These are phyloP conservation scores for Nannospalax galili DNA, from an alignment of 2,113 vertebrate species.

Conservation along the genomic window DNA sequence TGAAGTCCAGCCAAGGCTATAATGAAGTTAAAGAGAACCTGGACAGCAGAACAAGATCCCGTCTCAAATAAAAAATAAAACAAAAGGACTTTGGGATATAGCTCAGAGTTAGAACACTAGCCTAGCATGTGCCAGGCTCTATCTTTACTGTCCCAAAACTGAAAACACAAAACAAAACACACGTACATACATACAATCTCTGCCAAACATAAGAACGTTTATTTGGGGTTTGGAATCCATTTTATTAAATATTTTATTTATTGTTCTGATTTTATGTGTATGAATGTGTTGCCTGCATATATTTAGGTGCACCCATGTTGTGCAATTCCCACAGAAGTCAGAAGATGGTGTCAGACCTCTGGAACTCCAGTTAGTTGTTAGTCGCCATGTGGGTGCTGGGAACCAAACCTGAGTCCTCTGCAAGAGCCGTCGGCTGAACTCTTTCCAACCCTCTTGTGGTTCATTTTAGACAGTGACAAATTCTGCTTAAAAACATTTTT, in stretches of 20 bases:
- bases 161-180: background rate
- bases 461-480: background rate
- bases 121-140: background rate
- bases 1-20: too few relatives aligned
- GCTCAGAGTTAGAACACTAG: background rate
- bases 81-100: background rate
- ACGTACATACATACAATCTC: background rate
- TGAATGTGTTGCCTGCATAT: too few relatives aligned
- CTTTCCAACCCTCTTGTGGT: background rate
- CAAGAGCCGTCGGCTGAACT: too few relatives aligned
- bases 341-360: too few relatives aligned
- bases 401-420: too few relatives aligned
- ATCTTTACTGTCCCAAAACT: background rate
- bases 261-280: too few relatives aligned
- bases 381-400: too few relatives aligned
- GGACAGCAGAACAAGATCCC: background rate
- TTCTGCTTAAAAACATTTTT: conserved; percentile 14
- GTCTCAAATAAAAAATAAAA: background rate
- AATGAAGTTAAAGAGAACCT: background rate
- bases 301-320: too few relatives aligned
- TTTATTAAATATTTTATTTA: too few relatives aligned
- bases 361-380: too few relatives aligned
- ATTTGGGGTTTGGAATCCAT: background rate
- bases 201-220: background rate
- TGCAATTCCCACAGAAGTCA: too few relatives aligned